Evolutionary conservation across 2,797 vertebrate genomes (phyloP).

Genomic region (Bradypodion ventrale): DNA sequence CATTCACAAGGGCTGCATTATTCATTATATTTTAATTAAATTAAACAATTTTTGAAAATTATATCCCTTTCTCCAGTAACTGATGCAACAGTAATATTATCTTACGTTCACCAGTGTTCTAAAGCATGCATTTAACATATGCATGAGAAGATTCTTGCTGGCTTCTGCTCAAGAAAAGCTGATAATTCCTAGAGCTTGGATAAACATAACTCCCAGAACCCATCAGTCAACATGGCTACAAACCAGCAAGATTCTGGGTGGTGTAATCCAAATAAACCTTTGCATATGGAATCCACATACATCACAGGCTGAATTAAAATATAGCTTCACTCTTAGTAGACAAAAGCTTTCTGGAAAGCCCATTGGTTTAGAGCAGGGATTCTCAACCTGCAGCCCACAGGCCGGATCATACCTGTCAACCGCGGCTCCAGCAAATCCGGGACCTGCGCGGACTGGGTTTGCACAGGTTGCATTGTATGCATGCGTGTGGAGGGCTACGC

Average conservation of each 20-base stretch:
- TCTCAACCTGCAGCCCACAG: too few species aligned
- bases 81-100: neutral
- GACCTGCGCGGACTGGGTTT: too few species aligned
- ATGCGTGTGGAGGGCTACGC: too few species aligned
- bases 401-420: too few species aligned
- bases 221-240: too few species aligned
- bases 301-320: neutral
- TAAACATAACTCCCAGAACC: too few species aligned
- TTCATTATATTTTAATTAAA: constrained; percentile 1
- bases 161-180: neutral
- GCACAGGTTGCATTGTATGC: too few species aligned
- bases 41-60: neutral
- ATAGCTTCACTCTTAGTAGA: neutral
- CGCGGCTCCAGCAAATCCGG: too few species aligned
- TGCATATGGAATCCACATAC: neutral
- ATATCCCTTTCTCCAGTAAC: neutral
- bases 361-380: too few species aligned
- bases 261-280: too few species aligned
- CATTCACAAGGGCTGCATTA: neutral
- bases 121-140: neutral
- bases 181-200: neutral
- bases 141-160: neutral
- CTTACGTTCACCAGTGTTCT: neutral
- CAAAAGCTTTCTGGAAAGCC: neutral
- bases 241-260: too few species aligned